Evolutionary conservation across 2,113 vertebrate genomes (phyloP), one percentile per base, ranked within the genome.

Genomic region (Anolis carolinensis): DNA sequence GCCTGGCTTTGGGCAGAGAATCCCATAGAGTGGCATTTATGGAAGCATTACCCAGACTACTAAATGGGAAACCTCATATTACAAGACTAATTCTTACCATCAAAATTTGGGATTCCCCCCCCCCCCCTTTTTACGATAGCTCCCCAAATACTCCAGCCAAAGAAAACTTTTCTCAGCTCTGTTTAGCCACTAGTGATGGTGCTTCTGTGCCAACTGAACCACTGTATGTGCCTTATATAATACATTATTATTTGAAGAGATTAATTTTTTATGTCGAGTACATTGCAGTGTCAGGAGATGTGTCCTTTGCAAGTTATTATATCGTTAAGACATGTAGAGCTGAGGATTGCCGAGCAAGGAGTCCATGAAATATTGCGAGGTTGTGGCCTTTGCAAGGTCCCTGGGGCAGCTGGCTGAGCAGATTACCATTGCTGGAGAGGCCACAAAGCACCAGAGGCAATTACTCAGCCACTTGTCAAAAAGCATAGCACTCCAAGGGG

Each of bases 381-480:
- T 16, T n/a, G 23, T 67, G 4, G 75, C 44, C 62, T 62, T 79
- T 20, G 74, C 6, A 1, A 79, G 44, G 67, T 85, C 76, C 72
- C 79, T 4, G 4, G 34, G 1, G 1, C 62, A 7, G 62, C 52
- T 34, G 78, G 82, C 70, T 1, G 9, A 52, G 76, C 71, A 63
- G 74, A 85, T 48, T 62, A 81, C 48, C 0, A 8, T 59, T 27
- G 74, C 65, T 30, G 1, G n/a, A 9, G 0, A 5, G 34, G 55
- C 48, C 27, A 0, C 81, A 59, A 85, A 81, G 90, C 90, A 6
- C 0, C 92, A 72, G 77, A 87, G 74, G 86, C 86, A 87, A 90
- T 89, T 86, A 87, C 55, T 55, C 88, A 90, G 86, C 76, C 73
- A 81, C 87, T 87, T 75, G 67, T 92, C 89, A 86, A 52, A 44